A percentile compares a stretch with the other conserved stretches of the same genome.
Conservation (phyloP, 2,888 invertebrate species). For the Zelleria hepariella region DNA sequence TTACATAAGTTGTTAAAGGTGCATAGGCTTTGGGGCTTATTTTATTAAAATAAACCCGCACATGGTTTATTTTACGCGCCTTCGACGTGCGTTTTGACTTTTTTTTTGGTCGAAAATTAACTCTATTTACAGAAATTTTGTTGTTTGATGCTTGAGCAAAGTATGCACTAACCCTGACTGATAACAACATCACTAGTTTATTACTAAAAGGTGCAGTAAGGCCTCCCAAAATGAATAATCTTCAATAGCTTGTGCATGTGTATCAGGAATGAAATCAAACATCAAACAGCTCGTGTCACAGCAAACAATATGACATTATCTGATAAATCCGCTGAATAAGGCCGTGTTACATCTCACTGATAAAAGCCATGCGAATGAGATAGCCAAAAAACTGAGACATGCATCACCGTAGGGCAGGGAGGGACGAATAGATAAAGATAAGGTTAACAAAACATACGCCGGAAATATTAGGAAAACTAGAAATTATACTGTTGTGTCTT, state of each 20-base stretch:
- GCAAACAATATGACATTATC: slow-evolving; percentile 27
- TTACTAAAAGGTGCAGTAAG: background rate
- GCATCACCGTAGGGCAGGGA: background rate
- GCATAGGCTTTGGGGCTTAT: no score
- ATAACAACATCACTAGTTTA: background rate
- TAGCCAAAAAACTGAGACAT: slow-evolving; percentile 1
- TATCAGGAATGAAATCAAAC: background rate
- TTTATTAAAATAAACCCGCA: no score
- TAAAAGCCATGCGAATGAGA: slow-evolving; percentile 4
- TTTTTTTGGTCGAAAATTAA: no score
- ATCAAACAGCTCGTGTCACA: background rate
- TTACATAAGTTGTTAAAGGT: no score
- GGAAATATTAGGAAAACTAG: no score
- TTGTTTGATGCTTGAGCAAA: no score
- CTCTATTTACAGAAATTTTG: no score
- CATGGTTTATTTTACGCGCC: no score
- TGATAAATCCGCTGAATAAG: slow-evolving; percentile 52
- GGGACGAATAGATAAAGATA: no score
- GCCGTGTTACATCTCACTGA: slow-evolving; percentile 19
- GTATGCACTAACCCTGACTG: background rate
- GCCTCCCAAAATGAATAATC: background rate
- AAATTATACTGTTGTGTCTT: no score
- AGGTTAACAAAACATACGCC: no score
- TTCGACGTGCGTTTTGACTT: no score
- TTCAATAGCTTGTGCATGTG: background rate